Base-by-base conservation (phyloP, 2,888 invertebrate genomes). In the Fissipunctia ypsillon region DNA sequence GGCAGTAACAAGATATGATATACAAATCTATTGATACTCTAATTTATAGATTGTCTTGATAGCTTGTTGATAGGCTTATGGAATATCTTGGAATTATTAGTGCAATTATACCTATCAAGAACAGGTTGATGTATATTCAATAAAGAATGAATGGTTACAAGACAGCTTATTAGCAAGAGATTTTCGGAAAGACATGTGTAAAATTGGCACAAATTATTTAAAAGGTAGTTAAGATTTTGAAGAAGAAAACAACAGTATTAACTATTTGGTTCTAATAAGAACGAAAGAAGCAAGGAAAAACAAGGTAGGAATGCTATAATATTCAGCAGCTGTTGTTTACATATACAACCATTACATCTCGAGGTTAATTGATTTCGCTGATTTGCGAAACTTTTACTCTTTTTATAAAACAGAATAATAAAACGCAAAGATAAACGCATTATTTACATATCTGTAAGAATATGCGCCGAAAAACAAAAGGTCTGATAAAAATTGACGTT, bases 1-100 rank as follows among this genome's bases (percentile, higher is more conserved):
- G 52, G 19, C 28, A 52, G 56, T 16, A 48, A 72, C 56, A 60
- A 66, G 68, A 81, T 80, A 76, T 48, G 48, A 45, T 41, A 75
- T 14, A 41, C 22, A 69, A 60, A 63, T 54, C 45, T 14, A 56
- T 45, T 66, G 19, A 10, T 67, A 50, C n/a, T 66, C 10, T 6
- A 50, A 43, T 57, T 52, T 43, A 60, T 60, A 65, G 22, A 45
- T 60, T 38, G 56, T 69, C 28, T 54, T 31, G 59, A 68, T 52
- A 45, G n/a, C n/a, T 59, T 16, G 2, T 64, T 54, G 75, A 75
- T 54, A 64, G 57, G 66, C 22, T 22, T 63, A 50, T 57, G 9
- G 19, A 38, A 31, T 52, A 38, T 28, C 10, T 66, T 28, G 9
- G 14, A 4, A 28, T 59, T 28, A 57, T 56, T 10, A 38, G 22